Conservation (phyloP, 2,113 vertebrate species). For the Phyllostomus discolor region DNA sequence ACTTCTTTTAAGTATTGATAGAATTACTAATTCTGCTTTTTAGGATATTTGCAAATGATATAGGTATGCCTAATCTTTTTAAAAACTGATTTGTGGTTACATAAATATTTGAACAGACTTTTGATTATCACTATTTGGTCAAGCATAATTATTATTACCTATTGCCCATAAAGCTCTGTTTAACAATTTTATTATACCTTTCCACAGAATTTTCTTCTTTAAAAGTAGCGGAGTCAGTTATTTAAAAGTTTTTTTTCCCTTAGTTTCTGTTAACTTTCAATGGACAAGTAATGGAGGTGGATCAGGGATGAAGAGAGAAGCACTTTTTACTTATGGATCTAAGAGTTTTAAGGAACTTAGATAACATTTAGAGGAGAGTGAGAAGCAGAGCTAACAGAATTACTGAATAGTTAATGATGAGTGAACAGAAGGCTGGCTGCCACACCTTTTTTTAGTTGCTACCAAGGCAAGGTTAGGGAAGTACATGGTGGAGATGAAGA, state of each 20-base stretch:
- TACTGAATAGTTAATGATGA: neutral
- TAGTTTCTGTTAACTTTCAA: conserved; percentile 23
- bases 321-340: neutral
- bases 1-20: neutral
- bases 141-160: neutral
- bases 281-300: neutral
- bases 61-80: neutral
- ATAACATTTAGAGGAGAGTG: neutral
- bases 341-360: neutral
- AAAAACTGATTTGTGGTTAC: neutral
- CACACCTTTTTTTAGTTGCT: neutral
- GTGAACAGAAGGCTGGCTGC: neutral
- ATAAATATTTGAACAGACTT: neutral
- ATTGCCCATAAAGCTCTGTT: neutral
- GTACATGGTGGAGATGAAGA: neutral
- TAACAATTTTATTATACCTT: neutral
- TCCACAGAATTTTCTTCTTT: neutral
- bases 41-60: neutral
- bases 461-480: neutral
- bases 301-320: neutral
- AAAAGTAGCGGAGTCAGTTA: neutral
- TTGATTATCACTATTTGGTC: neutral
- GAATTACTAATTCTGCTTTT: neutral
- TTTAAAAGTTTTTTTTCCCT: neutral
- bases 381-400: neutral